Evolutionary conservation across 30 jellyfish, hydroid and myxozoan genomes (phyloP).

Genomic region (Aurelia coerulea): DNA sequence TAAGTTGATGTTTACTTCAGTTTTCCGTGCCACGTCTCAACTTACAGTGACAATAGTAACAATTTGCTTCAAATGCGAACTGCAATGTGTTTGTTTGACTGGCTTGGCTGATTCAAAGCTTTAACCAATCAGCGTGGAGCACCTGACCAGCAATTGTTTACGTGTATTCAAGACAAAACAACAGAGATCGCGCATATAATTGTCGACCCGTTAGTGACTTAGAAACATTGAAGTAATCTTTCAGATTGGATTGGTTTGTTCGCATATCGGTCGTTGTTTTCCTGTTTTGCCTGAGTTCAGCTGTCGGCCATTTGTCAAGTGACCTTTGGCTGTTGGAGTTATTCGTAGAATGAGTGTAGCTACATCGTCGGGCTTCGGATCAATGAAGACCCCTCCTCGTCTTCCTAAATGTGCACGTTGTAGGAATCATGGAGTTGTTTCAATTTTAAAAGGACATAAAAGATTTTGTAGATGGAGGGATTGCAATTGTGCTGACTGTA

Average conservation of each 20-base stretch:
- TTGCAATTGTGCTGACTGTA: slow-evolving; percentile 98
- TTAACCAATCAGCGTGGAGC: slow-evolving; percentile 86
- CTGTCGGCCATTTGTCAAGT: not conserved
- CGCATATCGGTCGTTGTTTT: slow-evolving; percentile 4
- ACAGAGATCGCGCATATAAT: slow-evolving; percentile 62
- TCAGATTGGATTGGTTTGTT: slow-evolving; percentile 46
- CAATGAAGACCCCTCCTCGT: slow-evolving; percentile 96
- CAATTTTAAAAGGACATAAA: slow-evolving; percentile 96
- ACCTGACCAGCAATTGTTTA: slow-evolving; percentile 65
- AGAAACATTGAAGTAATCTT: slow-evolving; percentile 79
- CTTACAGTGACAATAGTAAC: slow-evolving; percentile 68
- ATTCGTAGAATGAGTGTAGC: slow-evolving; percentile 62
- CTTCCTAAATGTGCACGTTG: slow-evolving; percentile 99
- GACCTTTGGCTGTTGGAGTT: slow-evolving; percentile 12
- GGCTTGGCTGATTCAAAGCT: slow-evolving; percentile 65
- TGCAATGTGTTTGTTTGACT: slow-evolving; percentile 64
- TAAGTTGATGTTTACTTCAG: not conserved
- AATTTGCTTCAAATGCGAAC: slow-evolving; percentile 26
- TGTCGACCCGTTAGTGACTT: slow-evolving; percentile 80
- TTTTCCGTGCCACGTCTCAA: not conserved
- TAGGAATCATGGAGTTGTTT: slow-evolving; percentile 98
- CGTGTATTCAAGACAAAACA: slow-evolving; percentile 55
- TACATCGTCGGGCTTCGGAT: slow-evolving; percentile 72
- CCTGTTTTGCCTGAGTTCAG: not conserved
- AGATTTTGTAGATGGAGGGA: slow-evolving; percentile 99